Conservation (phyloP, 2,113 vertebrate species). For the Megaptera novaeangliae region DNA sequence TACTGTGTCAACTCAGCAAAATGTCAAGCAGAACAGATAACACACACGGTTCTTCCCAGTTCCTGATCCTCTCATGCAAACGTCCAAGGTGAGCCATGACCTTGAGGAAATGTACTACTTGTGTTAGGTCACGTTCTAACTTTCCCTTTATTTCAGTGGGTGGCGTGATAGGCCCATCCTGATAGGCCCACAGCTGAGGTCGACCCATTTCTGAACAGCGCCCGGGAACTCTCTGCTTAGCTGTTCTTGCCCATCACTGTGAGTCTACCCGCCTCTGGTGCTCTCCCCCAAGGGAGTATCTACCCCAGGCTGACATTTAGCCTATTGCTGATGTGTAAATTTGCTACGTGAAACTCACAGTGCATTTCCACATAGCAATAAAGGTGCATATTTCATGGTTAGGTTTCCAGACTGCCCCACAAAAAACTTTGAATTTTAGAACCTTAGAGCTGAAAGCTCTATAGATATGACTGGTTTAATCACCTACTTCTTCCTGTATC, state of each 20-base stretch:
- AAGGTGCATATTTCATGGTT: neutral
- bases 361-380: neutral
- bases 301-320: neutral
- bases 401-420: neutral
- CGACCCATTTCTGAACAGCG: neutral
- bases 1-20: neutral
- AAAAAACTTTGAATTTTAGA: neutral
- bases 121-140: neutral
- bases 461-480: neutral
- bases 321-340: neutral
- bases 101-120: neutral
- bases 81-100: neutral
- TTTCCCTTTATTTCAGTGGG: neutral
- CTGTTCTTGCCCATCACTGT: neutral
- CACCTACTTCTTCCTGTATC: neutral
- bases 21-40: neutral
- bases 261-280: neutral
- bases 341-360: neutral
- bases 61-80: neutral
- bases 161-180: neutral
- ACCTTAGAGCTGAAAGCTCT: neutral
- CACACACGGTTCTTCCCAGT: neutral
- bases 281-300: neutral
- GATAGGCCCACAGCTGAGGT: neutral
- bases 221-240: neutral